phyloP scores from a whole-genome alignment of 1,140 invertebrate genomes.

The Drosophila rhopaloa region DNA sequence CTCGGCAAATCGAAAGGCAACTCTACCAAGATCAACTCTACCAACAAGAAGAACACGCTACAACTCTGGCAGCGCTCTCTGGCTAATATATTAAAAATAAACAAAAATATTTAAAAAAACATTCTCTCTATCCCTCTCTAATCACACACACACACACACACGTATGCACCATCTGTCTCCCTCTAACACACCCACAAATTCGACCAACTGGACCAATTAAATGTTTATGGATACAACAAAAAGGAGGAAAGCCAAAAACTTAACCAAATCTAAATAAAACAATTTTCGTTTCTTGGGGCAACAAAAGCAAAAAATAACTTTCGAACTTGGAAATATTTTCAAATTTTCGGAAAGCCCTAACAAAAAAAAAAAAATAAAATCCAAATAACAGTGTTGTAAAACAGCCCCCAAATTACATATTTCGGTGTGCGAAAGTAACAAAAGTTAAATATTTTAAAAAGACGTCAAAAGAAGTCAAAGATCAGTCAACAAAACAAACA shows the following conservation, averaged over 20 bases:
- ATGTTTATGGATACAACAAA: constrained; percentile 66
- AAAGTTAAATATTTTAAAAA: constrained; percentile 24
- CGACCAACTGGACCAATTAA: constrained; percentile 79
- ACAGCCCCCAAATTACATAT: constrained; percentile 36
- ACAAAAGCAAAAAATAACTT: constrained; percentile 32
- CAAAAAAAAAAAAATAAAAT: constrained; percentile 3
- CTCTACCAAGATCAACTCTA: constrained; percentile 47
- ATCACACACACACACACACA: constrained; percentile 33
- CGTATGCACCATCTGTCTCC: constrained; percentile 22
- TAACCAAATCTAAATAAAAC: constrained; percentile 22
- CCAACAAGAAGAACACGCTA: constrained; percentile 65
- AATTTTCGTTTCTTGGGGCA: constrained; percentile 36
- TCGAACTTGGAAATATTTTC: constrained; percentile 36
- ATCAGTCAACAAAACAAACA: constrained; percentile 19
- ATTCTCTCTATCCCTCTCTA: constrained; percentile 31
- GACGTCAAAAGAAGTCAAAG: constrained; percentile 13
- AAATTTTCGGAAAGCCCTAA: constrained; percentile 20
- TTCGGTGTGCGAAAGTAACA: constrained; percentile 63
- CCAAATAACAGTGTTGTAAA: constrained; percentile 61
- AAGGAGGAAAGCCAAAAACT: constrained; percentile 21
- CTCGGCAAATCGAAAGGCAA: constrained; percentile 72
- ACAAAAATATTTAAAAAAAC: constrained; percentile 17
- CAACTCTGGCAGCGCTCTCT: constrained; percentile 80
- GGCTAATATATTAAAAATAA: constrained; percentile 54
- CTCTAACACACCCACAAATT: constrained; percentile 28